Percentiles rank a stretch among this genome's conserved stretches.
These are phyloP conservation scores for Drosophila suzukii DNA, from an alignment of 1,140 invertebrate genomes.

Conservation along the genomic window DNA sequence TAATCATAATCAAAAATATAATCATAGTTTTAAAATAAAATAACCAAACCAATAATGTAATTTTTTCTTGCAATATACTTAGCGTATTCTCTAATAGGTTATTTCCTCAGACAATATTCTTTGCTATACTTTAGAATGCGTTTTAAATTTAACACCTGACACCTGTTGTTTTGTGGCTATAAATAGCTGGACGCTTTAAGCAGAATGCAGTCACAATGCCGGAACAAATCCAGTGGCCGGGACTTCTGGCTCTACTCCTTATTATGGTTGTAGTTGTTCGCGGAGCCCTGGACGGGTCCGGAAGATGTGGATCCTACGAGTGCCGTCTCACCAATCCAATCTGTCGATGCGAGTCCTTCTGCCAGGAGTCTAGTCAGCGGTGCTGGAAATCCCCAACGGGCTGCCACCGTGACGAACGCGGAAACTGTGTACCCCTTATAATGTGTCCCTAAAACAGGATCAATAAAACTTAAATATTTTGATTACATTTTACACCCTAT, in stretches of 20 bases:
- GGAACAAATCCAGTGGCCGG: too few relatives aligned
- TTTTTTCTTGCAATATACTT: too few relatives aligned
- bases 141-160: neutral
- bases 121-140: too few relatives aligned
- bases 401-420: conserved; percentile 18
- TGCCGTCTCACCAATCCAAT: conserved; percentile 8
- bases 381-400: conserved; percentile 34
- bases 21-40: too few relatives aligned
- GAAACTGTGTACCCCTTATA: conserved; percentile 20
- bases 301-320: conserved; percentile 24
- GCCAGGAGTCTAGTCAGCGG: conserved; percentile 12
- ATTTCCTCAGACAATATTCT: too few relatives aligned
- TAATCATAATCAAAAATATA: too few relatives aligned
- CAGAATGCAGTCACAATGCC: neutral
- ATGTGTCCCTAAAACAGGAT: conserved; percentile 8
- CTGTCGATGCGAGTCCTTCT: conserved; percentile 35
- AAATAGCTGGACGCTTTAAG: neutral
- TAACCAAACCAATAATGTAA: too few relatives aligned
- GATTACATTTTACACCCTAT: too few relatives aligned
- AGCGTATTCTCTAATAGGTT: too few relatives aligned
- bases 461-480: neutral
- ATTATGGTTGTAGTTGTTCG: neutral
- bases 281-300: conserved; percentile 1
- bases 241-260: neutral
- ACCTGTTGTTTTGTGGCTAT: neutral